Conservation (phyloP, 1,140 invertebrate genomes). For the Marisa cornuarietis region DNA sequence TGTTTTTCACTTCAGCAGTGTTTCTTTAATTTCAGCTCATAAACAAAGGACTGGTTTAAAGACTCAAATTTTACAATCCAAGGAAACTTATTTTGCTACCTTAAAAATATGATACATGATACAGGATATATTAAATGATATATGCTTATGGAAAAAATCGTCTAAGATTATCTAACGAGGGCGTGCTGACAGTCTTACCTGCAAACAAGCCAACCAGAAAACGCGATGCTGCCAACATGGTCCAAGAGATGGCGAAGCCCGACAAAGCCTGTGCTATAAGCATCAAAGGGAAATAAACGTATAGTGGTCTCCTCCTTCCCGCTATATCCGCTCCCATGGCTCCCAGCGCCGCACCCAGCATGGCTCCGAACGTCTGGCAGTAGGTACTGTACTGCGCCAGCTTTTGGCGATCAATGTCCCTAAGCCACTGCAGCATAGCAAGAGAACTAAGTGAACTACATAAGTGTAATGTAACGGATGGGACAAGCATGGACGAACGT, state of each 20-base stretch:
- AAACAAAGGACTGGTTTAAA: too few relatives aligned
- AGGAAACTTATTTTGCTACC: neutral
- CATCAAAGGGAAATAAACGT: slow-evolving; percentile 38
- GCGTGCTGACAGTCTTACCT: slow-evolving; percentile 30
- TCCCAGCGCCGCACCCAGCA: slow-evolving; percentile 43
- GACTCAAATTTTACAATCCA: neutral
- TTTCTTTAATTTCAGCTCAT: too few relatives aligned
- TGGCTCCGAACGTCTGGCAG: slow-evolving; percentile 35
- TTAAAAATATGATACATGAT: too few relatives aligned
- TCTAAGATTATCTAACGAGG: neutral
- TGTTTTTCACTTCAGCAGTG: too few relatives aligned
- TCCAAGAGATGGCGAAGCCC: slow-evolving; percentile 37
- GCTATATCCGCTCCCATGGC: slow-evolving; percentile 46
- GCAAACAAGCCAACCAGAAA: slow-evolving; percentile 39
- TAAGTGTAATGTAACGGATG: neutral
- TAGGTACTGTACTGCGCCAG: slow-evolving; percentile 31
- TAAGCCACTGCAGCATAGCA: slow-evolving; percentile 32
- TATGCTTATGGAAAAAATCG: neutral
- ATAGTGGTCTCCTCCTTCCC: slow-evolving; percentile 42
- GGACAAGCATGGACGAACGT: too few relatives aligned
- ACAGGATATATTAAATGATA: neutral
- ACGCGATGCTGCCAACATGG: slow-evolving; percentile 35
- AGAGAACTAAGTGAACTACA: neutral
- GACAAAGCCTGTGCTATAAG: slow-evolving; percentile 36
- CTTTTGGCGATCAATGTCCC: neutral